phyloP scores from a whole-genome alignment of 2,888 invertebrate species.

The Maniola hyperantus region DNA sequence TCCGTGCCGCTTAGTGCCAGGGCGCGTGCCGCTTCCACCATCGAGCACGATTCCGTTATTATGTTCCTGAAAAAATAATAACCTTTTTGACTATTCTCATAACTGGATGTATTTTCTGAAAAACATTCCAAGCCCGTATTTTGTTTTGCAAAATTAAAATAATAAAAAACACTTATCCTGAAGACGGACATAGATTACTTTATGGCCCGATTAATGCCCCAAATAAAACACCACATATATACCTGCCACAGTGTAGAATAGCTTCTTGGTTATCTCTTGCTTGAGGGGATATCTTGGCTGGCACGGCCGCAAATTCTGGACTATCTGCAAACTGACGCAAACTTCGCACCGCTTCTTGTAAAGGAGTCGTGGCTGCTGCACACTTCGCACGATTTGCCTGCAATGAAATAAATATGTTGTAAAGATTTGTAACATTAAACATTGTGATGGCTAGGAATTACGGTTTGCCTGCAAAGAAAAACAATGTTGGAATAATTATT shows the following conservation, averaged over 20 bases:
- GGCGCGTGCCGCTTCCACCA: slow-evolving; percentile 95
- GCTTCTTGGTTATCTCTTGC: slow-evolving; percentile 93
- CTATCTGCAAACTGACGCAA: slow-evolving; percentile 96
- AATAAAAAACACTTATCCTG: too few relatives aligned
- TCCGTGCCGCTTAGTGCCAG: slow-evolving; percentile 95
- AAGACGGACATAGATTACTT: neutral
- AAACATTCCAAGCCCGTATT: too few relatives aligned
- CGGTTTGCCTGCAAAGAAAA: too few relatives aligned
- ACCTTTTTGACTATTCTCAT: too few relatives aligned
- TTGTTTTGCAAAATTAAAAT: too few relatives aligned
- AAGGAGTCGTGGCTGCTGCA: slow-evolving; percentile 90
- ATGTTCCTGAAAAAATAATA: slow-evolving; percentile 67
- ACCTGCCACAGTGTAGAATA: slow-evolving; percentile 91
- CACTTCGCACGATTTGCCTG: slow-evolving; percentile 86
- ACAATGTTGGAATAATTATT: too few relatives aligned
- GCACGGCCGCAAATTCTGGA: slow-evolving; percentile 95
- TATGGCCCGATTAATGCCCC: neutral
- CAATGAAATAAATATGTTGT: neutral
- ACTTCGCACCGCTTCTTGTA: slow-evolving; percentile 94
- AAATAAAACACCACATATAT: neutral
- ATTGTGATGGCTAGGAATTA: too few relatives aligned
- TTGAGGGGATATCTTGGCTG: slow-evolving; percentile 94
- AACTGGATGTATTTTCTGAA: too few relatives aligned
- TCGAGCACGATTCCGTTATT: slow-evolving; percentile 77
- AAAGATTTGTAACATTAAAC: too few relatives aligned